A percentile compares a stretch with the other conserved stretches of the same genome.
phyloP scores from a whole-genome alignment of 2,113 vertebrate species.

The Chitala chitala region DNA sequence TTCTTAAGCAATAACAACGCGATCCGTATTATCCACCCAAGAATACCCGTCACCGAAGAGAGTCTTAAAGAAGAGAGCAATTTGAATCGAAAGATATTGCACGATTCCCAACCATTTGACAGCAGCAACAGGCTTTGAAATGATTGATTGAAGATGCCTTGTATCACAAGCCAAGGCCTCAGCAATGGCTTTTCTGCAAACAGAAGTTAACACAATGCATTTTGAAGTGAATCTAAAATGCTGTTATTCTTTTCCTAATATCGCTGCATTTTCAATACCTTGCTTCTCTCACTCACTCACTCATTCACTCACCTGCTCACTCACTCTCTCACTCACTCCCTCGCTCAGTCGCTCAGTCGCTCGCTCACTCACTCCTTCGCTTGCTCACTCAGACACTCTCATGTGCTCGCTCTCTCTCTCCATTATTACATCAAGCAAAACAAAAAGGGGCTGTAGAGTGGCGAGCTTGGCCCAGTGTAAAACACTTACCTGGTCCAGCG shows the following conservation, averaged over 20 bases:
- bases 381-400: slow-evolving; percentile 17
- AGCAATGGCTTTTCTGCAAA: slow-evolving; percentile 70
- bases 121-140: slow-evolving; percentile 45
- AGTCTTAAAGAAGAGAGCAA: slow-evolving; percentile 72
- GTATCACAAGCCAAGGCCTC: slow-evolving; percentile 57
- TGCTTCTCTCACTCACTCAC: neutral
- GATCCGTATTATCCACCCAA: slow-evolving; percentile 99
- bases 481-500: slow-evolving; percentile 39
- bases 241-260: slow-evolving; percentile 18
- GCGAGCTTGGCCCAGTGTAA: slow-evolving; percentile 17
- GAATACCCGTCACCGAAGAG: slow-evolving; percentile 99
- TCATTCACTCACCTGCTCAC: neutral
- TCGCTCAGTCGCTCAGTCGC: slow-evolving; percentile 22
- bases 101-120: slow-evolving; percentile 44
- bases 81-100: slow-evolving; percentile 50
- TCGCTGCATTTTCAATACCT: slow-evolving; percentile 17
- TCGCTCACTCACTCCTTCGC: too few species aligned
- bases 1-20: slow-evolving; percentile 99
- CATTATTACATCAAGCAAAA: slow-evolving; percentile 32
- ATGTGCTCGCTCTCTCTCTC: slow-evolving; percentile 20
- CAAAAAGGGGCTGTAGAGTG: slow-evolving; percentile 21
- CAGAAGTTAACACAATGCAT: slow-evolving; percentile 65
- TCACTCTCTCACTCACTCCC: slow-evolving; percentile 15
- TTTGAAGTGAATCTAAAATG: slow-evolving; percentile 45
- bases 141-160: slow-evolving; percentile 66